A percentile compares a stretch with the other conserved stretches of the same genome.
phyloP scores from a whole-genome alignment of 2,797 vertebrate genomes.

The Lagodon rhomboides region DNA sequence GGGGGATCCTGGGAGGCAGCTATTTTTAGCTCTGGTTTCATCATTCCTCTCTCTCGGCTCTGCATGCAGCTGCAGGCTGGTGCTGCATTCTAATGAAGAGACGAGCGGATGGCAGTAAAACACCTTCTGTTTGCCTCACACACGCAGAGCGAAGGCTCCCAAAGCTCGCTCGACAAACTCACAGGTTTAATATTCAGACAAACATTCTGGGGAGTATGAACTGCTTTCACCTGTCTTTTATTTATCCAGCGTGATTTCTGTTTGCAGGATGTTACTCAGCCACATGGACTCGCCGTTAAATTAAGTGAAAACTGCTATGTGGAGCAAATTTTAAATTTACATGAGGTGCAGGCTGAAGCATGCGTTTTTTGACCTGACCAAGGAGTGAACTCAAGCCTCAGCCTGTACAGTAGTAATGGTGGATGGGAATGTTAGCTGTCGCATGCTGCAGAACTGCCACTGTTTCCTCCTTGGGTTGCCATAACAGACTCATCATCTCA shows the following conservation, averaged over 20 bases:
- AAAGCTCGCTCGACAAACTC: not conserved
- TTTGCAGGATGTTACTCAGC: not conserved
- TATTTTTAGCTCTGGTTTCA: conserved; percentile 88
- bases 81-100: conserved; percentile 85
- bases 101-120: conserved; percentile 57
- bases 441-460: conserved; percentile 25
- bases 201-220: not conserved
- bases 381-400: conserved; percentile 19
- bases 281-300: not conserved
- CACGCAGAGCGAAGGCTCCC: not conserved
- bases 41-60: conserved; percentile 81
- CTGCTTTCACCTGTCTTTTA: not conserved
- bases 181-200: not conserved
- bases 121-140: conserved; percentile 38
- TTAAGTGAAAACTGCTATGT: not conserved
- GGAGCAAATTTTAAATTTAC: conserved; percentile 3
- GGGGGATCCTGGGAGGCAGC: conserved; percentile 87
- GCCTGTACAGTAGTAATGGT: conserved; percentile 12
- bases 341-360: not conserved
- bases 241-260: not conserved
- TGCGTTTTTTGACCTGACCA: conserved; percentile 17
- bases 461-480: conserved; percentile 74
- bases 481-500: conserved; percentile 71
- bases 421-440: conserved; percentile 35
- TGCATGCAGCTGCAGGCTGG: conserved; percentile 79